Evolutionary conservation across 23 tunicate species (phyloP).

Genomic region (Pegea sp.): DNA sequence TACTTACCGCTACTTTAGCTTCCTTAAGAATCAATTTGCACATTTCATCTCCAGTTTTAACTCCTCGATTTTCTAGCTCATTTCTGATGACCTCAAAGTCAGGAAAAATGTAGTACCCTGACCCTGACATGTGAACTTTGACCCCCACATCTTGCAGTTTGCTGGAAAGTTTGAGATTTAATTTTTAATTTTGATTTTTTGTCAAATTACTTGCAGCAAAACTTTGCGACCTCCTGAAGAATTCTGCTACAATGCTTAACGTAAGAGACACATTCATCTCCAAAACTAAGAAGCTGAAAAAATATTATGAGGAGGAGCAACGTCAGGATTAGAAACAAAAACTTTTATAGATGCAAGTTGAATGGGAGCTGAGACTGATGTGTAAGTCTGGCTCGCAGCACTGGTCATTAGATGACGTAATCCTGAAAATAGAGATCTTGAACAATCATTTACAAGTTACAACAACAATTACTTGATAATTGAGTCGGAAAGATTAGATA

Average conservation of each 20-base stretch:
- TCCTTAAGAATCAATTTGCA: slow-evolving; percentile 55
- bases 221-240: slow-evolving; percentile 33
- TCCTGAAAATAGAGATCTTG: slow-evolving; percentile 5
- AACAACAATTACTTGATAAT: background rate
- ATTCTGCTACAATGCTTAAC: slow-evolving; percentile 48
- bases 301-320: background rate
- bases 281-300: slow-evolving; percentile 29
- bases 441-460: background rate
- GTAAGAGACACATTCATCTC: slow-evolving; percentile 10
- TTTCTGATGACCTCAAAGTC: slow-evolving; percentile 58
- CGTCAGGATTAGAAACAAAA: background rate
- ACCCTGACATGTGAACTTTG: slow-evolving; percentile 23
- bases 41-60: slow-evolving; percentile 56
- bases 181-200: slow-evolving; percentile 1
- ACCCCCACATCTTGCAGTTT: slow-evolving; percentile 24
- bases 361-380: slow-evolving; percentile 49
- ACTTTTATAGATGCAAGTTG: slow-evolving; percentile 39
- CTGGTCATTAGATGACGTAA: slow-evolving; percentile 26
- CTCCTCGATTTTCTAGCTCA: slow-evolving; percentile 10
- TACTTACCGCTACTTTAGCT: slow-evolving; percentile 39
- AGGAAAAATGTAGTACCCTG: slow-evolving; percentile 89
- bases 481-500: slow-evolving; percentile 47
- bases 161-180: slow-evolving; percentile 3
- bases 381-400: slow-evolving; percentile 59
- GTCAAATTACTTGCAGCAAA: slow-evolving; percentile 30